Conservation (phyloP, 2,888 invertebrate species). For the Lepidocyrtinus sp. region DNA sequence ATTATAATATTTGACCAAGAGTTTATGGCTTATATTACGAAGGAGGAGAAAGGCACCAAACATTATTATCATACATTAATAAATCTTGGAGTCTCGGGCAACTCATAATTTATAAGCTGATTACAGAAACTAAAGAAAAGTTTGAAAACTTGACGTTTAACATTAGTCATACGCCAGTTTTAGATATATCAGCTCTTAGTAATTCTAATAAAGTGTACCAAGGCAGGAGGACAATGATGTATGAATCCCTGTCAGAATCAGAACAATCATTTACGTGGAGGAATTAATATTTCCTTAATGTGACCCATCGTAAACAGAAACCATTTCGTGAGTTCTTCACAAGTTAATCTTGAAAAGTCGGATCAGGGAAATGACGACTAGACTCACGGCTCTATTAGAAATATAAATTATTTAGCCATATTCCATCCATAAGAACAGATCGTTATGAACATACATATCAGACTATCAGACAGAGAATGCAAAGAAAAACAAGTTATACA, state of each 20-base stretch:
- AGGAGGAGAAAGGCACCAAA: not conserved
- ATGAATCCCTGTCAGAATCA: constrained; percentile 27
- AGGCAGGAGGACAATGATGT: constrained; percentile 2
- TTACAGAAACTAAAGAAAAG: not conserved
- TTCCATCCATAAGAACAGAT: too few species aligned
- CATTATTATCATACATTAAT: not conserved
- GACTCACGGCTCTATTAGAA: too few species aligned
- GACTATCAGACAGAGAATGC: too few species aligned
- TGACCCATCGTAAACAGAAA: not conserved
- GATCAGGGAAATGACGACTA: too few species aligned
- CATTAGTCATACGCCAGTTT: not conserved
- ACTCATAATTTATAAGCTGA: not conserved
- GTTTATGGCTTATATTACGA: too few species aligned
- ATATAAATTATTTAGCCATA: too few species aligned
- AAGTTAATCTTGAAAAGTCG: too few species aligned
- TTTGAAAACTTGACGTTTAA: not conserved
- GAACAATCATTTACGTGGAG: constrained; percentile 38
- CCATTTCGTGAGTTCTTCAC: too few species aligned
- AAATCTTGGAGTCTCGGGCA: not conserved
- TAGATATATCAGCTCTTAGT: not conserved
- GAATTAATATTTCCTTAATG: constrained; percentile 24
- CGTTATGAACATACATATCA: too few species aligned
- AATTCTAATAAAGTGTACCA: not conserved
- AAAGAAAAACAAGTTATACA: too few species aligned
- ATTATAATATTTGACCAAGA: too few species aligned